Evolutionary conservation across 1,140 invertebrate genomes (phyloP).

Genomic region (Tetramorium parvispinum): DNA sequence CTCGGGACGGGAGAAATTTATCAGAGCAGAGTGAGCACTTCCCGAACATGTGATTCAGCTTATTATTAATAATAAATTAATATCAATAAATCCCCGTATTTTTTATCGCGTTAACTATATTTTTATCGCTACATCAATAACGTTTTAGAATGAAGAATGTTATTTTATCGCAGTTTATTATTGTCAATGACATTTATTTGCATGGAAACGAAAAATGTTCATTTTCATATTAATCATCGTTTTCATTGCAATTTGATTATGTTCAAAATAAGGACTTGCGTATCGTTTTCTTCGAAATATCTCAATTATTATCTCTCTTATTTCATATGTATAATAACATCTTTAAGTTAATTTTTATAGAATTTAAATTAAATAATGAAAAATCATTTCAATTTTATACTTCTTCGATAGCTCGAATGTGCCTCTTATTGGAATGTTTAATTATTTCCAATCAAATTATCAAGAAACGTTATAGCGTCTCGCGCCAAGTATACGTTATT

Average conservation of each 20-base stretch:
- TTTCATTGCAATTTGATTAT: not conserved
- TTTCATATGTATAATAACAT: not conserved
- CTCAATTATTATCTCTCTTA: not conserved
- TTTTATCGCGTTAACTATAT: not conserved
- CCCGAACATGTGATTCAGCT: not conserved
- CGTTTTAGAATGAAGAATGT: not conserved
- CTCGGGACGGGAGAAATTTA: not conserved
- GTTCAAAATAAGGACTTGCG: not conserved
- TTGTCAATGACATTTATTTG: not conserved
- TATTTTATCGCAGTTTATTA: not conserved
- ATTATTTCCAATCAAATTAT: slow-evolving; percentile 13
- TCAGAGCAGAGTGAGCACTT: not conserved
- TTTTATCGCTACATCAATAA: not conserved
- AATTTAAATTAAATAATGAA: not conserved
- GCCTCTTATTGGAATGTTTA: not conserved
- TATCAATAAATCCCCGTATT: not conserved
- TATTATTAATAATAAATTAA: not conserved
- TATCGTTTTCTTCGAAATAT: not conserved
- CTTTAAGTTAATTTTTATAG: not conserved
- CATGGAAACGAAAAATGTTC: not conserved
- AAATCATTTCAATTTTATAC: not conserved
- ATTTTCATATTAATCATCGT: not conserved
- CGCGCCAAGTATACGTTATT: not conserved
- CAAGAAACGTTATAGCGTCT: not conserved
- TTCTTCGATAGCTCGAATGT: not conserved